Conservation (phyloP, 1,140 invertebrate species). For the Cotesia chilonis region DNA sequence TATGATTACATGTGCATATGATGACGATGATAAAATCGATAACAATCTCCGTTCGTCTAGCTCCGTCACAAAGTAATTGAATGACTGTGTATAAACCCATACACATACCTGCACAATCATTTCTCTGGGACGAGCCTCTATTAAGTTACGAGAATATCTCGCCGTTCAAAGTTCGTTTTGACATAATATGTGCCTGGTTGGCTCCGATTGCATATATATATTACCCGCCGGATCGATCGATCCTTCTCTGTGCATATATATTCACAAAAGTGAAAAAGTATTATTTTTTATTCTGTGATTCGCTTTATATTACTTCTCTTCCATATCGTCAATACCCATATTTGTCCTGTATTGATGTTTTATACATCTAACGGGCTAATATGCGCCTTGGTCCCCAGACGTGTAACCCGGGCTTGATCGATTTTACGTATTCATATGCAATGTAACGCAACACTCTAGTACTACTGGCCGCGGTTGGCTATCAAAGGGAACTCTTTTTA, state of each 20-base stretch:
- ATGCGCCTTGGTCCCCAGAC: too few relatives aligned
- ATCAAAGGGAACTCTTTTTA: too few relatives aligned
- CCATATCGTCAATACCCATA: too few relatives aligned
- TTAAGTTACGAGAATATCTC: slow-evolving; percentile 11
- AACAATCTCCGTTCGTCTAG: not conserved
- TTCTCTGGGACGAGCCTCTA: slow-evolving; percentile 1
- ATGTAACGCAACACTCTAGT: too few relatives aligned
- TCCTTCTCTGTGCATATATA: not conserved
- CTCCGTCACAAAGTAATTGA: slow-evolving; percentile 7
- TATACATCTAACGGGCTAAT: too few relatives aligned
- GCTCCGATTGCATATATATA: not conserved
- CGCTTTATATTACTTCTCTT: too few relatives aligned
- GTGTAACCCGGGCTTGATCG: too few relatives aligned
- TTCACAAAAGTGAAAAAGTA: too few relatives aligned
- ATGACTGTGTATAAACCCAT: not conserved
- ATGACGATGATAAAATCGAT: not conserved
- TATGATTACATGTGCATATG: not conserved
- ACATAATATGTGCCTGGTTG: not conserved
- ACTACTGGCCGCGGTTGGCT: too few relatives aligned
- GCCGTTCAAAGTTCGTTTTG: slow-evolving; percentile 14
- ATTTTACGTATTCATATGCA: too few relatives aligned
- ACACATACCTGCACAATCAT: not conserved
- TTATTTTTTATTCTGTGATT: too few relatives aligned
- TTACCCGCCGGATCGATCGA: not conserved
- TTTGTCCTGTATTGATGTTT: too few relatives aligned